A percentile compares a stretch with the other conserved stretches of the same genome.
phyloP scores from a whole-genome alignment of 1,140 invertebrate genomes.

The Protaetia brevitarsis region DNA sequence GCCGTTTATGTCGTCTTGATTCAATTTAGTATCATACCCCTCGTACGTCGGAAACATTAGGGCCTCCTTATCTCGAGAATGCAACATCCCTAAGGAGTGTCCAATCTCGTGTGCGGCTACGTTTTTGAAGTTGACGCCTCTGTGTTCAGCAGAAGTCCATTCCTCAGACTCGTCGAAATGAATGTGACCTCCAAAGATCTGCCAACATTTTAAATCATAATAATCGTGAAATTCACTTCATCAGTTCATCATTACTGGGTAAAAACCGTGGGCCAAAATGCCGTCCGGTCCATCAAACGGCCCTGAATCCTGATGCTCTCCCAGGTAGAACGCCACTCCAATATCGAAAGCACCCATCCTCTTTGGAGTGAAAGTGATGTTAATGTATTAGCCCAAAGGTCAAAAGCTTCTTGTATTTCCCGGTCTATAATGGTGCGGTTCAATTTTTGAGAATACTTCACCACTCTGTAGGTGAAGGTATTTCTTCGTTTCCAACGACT shows the following conservation, averaged over 20 bases:
- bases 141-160: background rate
- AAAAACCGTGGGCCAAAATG: slow-evolving; percentile 85
- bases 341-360: slow-evolving; percentile 54
- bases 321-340: slow-evolving; percentile 76
- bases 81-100: slow-evolving; percentile 82
- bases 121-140: slow-evolving; percentile 1
- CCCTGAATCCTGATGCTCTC: slow-evolving; percentile 85
- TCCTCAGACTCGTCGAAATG: slow-evolving; percentile 8
- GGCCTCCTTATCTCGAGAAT: slow-evolving; percentile 77
- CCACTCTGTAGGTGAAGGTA: background rate
- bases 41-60: slow-evolving; percentile 74
- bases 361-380: background rate
- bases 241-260: slow-evolving; percentile 57
- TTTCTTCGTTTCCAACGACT: background rate
- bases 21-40: slow-evolving; percentile 74
- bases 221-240: background rate
- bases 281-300: slow-evolving; percentile 85
- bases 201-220: background rate
- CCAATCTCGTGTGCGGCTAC: slow-evolving; percentile 92
- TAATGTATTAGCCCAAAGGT: background rate
- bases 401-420: background rate
- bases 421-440: background rate
- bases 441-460: background rate
- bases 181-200: slow-evolving; percentile 15
- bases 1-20: slow-evolving; percentile 76